These are phyloP conservation scores for Cardiocondyla obscurior DNA, from an alignment of 1,140 invertebrate genomes.

Conservation along the genomic window DNA sequence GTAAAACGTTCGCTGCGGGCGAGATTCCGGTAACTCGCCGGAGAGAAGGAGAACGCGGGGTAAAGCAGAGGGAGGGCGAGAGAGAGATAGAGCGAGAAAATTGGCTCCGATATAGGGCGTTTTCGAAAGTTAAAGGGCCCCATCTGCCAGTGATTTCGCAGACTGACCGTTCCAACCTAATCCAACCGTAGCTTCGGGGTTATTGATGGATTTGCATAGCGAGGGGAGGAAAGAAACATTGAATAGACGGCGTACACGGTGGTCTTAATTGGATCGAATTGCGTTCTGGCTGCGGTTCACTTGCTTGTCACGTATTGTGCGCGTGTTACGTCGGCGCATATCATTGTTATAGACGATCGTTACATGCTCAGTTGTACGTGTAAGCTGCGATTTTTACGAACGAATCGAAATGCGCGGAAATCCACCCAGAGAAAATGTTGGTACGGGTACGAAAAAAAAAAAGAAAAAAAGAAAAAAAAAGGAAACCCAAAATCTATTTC, in stretches of 20 bases:
- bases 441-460: neutral
- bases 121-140: constrained; percentile 56
- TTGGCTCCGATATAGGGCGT: constrained; percentile 2
- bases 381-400: constrained; percentile 49
- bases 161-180: constrained; percentile 28
- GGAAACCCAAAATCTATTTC: no score
- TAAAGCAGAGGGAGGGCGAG: neutral
- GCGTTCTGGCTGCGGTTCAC: constrained; percentile 36
- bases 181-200: constrained; percentile 22
- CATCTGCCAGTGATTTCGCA: constrained; percentile 9
- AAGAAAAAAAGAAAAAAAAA: no score
- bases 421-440: constrained; percentile 1
- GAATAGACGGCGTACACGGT: constrained; percentile 37
- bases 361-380: constrained; percentile 35
- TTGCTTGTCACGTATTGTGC: constrained; percentile 52
- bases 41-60: constrained; percentile 18
- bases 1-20: constrained; percentile 65
- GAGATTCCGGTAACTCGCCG: constrained; percentile 54
- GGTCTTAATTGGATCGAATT: constrained; percentile 55
- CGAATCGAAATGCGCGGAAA: constrained; percentile 35
- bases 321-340: constrained; percentile 43
- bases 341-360: constrained; percentile 39
- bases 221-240: constrained; percentile 37
- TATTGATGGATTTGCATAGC: constrained; percentile 50
- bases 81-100: neutral